A percentile compares a stretch with the other conserved stretches of the same genome.
phyloP scores from a whole-genome alignment of 2,113 vertebrate genomes.

The Ctenodactylus gundi region DNA sequence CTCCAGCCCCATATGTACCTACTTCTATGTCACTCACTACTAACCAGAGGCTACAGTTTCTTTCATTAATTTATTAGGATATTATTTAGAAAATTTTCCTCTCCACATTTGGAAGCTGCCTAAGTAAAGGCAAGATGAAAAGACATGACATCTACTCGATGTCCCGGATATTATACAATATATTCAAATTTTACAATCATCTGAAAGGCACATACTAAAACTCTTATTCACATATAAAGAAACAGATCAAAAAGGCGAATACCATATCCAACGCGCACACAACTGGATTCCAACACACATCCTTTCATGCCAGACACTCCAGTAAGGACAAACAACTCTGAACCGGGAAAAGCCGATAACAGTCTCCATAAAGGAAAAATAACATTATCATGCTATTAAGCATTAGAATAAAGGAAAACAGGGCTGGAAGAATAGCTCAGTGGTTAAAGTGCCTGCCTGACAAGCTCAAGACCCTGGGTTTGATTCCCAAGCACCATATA shows the following conservation, averaged over 20 bases:
- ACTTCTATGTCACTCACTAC: neutral
- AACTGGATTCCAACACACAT: neutral
- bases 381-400: neutral
- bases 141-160: constrained; percentile 13
- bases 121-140: neutral
- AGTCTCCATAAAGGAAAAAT: constrained; percentile 17
- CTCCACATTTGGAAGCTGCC: neutral
- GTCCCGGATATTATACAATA: neutral
- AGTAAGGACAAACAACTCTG: constrained; percentile 5
- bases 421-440: too few relatives aligned
- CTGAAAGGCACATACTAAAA: neutral
- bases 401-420: constrained; percentile 33
- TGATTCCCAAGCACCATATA: too few relatives aligned
- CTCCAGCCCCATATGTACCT: too few relatives aligned
- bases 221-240: neutral
- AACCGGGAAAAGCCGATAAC: neutral
- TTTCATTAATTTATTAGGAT: constrained; percentile 31
- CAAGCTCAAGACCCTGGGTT: too few relatives aligned
- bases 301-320: neutral
- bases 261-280: neutral
- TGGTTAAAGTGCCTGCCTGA: too few relatives aligned
- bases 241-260: neutral
- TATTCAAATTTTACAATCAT: constrained; percentile 17
- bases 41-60: constrained; percentile 22
- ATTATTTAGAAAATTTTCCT: constrained; percentile 9